These are phyloP conservation scores for Urophycis tenuis DNA, from an alignment of 2,797 vertebrate genomes.

Conservation along the genomic window DNA sequence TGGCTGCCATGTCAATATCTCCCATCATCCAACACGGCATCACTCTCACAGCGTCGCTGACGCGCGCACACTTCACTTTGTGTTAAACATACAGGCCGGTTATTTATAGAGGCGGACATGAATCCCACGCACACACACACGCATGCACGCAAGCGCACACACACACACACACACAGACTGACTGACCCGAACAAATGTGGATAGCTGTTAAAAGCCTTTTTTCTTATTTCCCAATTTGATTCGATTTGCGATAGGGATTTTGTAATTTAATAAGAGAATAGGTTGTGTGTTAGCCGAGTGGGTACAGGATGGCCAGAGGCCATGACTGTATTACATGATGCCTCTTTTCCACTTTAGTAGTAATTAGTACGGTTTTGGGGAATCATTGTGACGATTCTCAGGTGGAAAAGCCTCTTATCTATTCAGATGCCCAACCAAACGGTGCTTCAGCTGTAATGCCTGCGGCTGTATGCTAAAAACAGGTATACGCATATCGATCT, in stretches of 20 bases:
- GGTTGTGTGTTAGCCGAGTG: not conserved
- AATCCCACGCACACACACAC: slow-evolving; percentile 18
- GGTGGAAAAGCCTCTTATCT: not conserved
- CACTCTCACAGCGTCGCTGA: slow-evolving; percentile 19
- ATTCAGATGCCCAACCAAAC: not conserved
- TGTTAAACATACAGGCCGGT: slow-evolving; percentile 35
- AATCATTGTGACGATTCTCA: not conserved
- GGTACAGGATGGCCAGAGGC: not conserved
- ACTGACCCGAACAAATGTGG: not conserved
- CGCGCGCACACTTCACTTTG: slow-evolving; percentile 53
- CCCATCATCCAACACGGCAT: not conserved
- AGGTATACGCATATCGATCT: not conserved
- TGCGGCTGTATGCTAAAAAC: not conserved
- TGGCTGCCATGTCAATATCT: not conserved
- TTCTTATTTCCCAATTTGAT: not conserved
- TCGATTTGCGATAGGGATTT: not conserved
- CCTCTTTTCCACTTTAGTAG: not conserved
- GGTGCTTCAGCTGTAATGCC: not conserved
- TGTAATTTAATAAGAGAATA: not conserved
- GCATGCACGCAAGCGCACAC: not conserved
- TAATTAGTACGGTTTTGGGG: not conserved
- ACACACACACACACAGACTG: slow-evolving; percentile 3
- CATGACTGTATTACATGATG: not conserved
- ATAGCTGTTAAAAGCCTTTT: not conserved
- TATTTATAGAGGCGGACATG: slow-evolving; percentile 54